Base-by-base conservation (phyloP, 1,140 invertebrate genomes). In the Aphidius gifuensis region DNA sequence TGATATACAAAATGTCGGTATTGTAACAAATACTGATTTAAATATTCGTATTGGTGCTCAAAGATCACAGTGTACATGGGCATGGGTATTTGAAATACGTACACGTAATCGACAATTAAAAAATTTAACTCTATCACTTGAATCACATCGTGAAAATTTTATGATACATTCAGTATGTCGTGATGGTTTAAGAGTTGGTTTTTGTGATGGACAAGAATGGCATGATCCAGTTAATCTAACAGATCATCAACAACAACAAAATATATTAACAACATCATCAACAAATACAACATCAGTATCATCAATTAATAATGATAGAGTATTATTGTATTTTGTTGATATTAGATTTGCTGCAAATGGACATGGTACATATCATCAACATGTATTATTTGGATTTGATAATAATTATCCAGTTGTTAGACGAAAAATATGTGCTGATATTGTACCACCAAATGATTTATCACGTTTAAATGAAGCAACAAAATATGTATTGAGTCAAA, bases 351-450 rank as follows among this genome's bases (percentile, higher is more conserved):
- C 82, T 45, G 88, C 90, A 0, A 84, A 87, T 58, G 87, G 90
- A 60, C 92, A 90, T 74, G 92, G 92, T 38, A 92, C 90, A 4
- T 94, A 92, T 71, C 83, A 89, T 2, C 92, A 94, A 74, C 86
- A 88, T 2, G 78, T 94, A 5, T 85, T 92, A 0, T 92, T 94
- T 77, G 90, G 91, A 74, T 90, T 92, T 75, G 89, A 89, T 2
- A 76, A 74, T 46, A 32, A 32, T 32, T 86, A 89, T 56, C 89
- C 91, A 0, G 84, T 90, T 43, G 71, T 92, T 1, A 83, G 88
- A 7, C 84, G 87, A 68, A 87, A 90, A 70, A 72, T 94, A 9
- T 91, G 90, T 71, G 87, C 92, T 6, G 91, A 94, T 71, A 90
- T 92, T 7, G 80, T 90, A 9, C 88, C 90, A 1, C 81, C 85